phyloP scores from a whole-genome alignment of 2,113 vertebrate genomes.

The Raphicerus campestris region DNA sequence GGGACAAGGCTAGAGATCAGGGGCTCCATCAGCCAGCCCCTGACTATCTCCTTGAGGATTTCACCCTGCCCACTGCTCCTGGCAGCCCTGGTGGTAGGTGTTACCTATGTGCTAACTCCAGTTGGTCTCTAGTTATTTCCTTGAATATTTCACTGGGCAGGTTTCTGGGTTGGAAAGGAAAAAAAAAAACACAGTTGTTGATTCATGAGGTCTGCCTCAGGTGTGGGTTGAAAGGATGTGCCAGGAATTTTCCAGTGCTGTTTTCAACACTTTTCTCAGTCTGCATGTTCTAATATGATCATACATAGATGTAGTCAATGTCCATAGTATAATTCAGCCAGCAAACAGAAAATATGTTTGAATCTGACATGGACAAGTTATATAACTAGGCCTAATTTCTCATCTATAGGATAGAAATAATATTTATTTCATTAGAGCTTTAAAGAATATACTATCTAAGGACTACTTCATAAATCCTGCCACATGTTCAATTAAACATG shows the following conservation, averaged over 20 bases:
- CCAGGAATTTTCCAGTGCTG: background rate
- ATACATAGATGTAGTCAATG: background rate
- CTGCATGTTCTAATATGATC: background rate
- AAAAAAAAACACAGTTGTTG: background rate
- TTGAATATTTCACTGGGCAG: background rate
- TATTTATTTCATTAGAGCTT: slow-evolving; percentile 14
- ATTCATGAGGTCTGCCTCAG: background rate
- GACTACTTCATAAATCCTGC: background rate
- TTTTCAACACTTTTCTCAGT: background rate
- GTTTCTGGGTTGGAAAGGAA: background rate
- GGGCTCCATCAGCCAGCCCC: background rate
- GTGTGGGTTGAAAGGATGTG: background rate
- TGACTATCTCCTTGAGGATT: background rate
- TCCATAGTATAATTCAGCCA: background rate
- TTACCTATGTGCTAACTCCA: background rate
- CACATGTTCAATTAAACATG: background rate
- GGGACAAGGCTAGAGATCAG: background rate
- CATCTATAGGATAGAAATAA: background rate
- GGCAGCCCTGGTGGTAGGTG: background rate
- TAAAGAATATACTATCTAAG: background rate
- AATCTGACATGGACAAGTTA: background rate
- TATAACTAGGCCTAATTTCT: background rate
- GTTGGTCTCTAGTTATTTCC: slow-evolving; percentile 6
- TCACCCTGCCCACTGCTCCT: background rate
- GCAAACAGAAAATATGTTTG: slow-evolving; percentile 1